Conservation (phyloP, 2,797 vertebrate species). For the Lagocephalus sceleratus region DNA sequence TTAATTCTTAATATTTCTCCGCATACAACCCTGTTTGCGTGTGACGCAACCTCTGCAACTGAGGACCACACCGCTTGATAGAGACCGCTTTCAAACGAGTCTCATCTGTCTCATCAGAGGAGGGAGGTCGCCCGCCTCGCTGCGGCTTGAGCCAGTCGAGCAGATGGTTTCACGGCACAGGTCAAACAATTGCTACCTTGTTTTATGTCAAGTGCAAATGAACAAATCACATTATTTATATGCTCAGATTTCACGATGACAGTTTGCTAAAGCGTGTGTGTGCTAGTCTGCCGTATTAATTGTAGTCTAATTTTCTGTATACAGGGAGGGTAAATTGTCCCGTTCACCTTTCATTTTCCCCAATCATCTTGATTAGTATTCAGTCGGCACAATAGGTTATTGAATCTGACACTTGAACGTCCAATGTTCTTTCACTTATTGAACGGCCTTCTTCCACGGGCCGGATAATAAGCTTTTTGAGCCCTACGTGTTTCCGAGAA, state of each 20-base stretch:
- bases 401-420: slow-evolving; percentile 63
- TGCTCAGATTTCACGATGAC: slow-evolving; percentile 46
- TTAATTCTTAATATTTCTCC: slow-evolving; percentile 44
- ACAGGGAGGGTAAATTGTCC: slow-evolving; percentile 61
- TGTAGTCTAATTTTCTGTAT: slow-evolving; percentile 61
- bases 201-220: slow-evolving; percentile 34
- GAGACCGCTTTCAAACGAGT: slow-evolving; percentile 45
- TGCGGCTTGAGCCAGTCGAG: slow-evolving; percentile 28
- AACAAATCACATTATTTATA: slow-evolving; percentile 57
- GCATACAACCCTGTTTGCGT: slow-evolving; percentile 29
- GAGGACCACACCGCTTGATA: slow-evolving; percentile 37
- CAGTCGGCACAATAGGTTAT: slow-evolving; percentile 54
- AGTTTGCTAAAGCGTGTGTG: slow-evolving; percentile 42
- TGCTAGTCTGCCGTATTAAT: slow-evolving; percentile 62
- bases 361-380: slow-evolving; percentile 67
- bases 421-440: slow-evolving; percentile 61
- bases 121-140: slow-evolving; percentile 26
- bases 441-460: slow-evolving; percentile 36
- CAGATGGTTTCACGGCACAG: slow-evolving; percentile 25
- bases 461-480: slow-evolving; percentile 44
- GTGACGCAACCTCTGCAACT: slow-evolving; percentile 33
- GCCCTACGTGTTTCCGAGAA: slow-evolving; percentile 24
- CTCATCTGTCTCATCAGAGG: slow-evolving; percentile 13
- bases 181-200: slow-evolving; percentile 50
- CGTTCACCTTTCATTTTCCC: slow-evolving; percentile 65